These are phyloP conservation scores for Hormaphis cornu DNA, from an alignment of 1,140 invertebrate species.

Conservation along the genomic window DNA sequence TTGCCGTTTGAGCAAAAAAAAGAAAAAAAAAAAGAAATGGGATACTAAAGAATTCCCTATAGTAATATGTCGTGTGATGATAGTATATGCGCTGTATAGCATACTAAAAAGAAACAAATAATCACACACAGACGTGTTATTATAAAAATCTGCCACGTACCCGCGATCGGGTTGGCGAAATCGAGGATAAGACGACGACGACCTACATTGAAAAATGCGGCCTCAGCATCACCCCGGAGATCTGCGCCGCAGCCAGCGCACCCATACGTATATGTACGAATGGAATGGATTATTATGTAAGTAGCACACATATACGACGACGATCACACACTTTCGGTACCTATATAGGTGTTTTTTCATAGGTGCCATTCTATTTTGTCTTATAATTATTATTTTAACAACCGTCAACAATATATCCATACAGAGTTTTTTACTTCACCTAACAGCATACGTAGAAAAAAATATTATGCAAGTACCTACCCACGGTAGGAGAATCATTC, in stretches of 20 bases:
- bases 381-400: no score
- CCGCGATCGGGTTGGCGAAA: constrained; percentile 5
- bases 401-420: no score
- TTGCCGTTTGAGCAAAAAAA: no score
- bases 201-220: constrained; percentile 30
- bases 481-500: neutral
- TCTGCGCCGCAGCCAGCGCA: neutral
- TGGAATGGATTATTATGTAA: constrained; percentile 21
- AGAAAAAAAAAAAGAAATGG: no score
- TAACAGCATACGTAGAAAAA: no score
- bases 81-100: no score
- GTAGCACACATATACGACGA: constrained; percentile 15
- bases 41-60: no score
- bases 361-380: neutral
- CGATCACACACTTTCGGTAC: neutral
- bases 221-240: constrained; percentile 16
- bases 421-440: no score
- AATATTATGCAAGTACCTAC: no score
- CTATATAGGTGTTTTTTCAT: neutral
- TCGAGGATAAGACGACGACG: constrained; percentile 16
- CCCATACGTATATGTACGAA: no score
- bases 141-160: neutral
- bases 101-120: neutral
- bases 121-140: neutral
- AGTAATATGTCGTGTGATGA: no score